Evolutionary conservation across 2,888 invertebrate species (phyloP).

Genomic region (Pegoplata infirma): DNA sequence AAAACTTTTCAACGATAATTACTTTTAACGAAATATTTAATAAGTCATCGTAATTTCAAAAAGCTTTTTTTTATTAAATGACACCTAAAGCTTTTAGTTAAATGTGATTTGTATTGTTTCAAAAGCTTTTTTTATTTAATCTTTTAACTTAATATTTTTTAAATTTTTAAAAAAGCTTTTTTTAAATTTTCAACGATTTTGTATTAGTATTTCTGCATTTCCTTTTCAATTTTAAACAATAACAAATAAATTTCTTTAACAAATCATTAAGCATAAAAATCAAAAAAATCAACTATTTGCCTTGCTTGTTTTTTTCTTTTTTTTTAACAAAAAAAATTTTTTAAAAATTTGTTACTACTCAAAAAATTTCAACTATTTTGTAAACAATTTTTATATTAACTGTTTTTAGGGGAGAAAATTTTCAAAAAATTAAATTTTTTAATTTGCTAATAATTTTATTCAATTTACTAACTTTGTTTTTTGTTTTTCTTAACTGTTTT

Average conservation of each 20-base stretch:
- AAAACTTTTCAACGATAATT: too few species aligned
- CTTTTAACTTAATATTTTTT: background rate
- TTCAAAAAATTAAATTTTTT: conserved; percentile 49
- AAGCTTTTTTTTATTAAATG: too few species aligned
- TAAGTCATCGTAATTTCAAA: too few species aligned
- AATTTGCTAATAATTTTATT: conserved; percentile 38
- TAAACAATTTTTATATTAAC: background rate
- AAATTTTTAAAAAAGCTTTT: background rate
- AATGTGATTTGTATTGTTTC: too few species aligned
- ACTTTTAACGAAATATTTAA: too few species aligned
- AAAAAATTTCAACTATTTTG: conserved; percentile 34
- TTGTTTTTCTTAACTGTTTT: background rate
- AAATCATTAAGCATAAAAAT: conserved; percentile 11
- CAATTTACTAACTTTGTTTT: conserved; percentile 19
- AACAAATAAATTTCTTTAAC: background rate
- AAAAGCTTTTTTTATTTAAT: conserved; percentile 12
- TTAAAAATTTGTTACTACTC: conserved; percentile 43
- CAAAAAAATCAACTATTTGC: conserved; percentile 50
- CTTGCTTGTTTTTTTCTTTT: conserved; percentile 60
- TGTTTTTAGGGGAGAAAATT: too few species aligned
- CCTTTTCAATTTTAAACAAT: background rate
- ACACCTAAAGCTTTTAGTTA: too few species aligned
- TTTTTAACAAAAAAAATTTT: conserved; percentile 12
- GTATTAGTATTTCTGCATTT: background rate
- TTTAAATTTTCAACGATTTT: background rate